phyloP scores from a whole-genome alignment of 2,113 vertebrate species.

The Choloepus hoffmanni region DNA sequence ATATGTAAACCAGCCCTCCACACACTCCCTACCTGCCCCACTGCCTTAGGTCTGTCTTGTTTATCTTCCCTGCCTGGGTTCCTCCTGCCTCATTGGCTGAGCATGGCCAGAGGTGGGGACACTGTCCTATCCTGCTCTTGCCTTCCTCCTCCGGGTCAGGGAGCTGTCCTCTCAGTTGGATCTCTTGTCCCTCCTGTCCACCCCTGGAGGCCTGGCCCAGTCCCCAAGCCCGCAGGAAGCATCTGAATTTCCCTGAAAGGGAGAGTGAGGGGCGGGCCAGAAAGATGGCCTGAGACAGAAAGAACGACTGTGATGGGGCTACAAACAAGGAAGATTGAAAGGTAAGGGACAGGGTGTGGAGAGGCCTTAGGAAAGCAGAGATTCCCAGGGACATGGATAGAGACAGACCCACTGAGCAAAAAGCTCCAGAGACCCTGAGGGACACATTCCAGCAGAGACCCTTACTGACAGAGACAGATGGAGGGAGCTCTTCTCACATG shows the following conservation, averaged over 20 bases:
- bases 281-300: not conserved
- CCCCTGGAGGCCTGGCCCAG: not conserved
- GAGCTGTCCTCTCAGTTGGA: not conserved
- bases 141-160: not conserved
- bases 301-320: not conserved
- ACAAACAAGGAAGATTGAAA: not conserved
- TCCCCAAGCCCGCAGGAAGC: not conserved
- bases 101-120: not conserved
- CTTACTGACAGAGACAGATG: slow-evolving; percentile 47
- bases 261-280: not conserved
- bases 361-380: not conserved
- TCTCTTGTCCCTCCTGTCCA: not conserved
- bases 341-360: not conserved
- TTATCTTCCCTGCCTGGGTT: not conserved
- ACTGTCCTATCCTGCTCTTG: not conserved
- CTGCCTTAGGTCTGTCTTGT: not conserved
- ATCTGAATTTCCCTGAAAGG: not conserved
- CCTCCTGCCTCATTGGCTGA: not conserved
- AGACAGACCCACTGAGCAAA: too few species aligned
- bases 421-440: not conserved
- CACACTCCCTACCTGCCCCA: not conserved
- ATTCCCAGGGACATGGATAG: not conserved
- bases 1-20: not conserved
- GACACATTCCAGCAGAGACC: slow-evolving; percentile 40
- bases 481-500: not conserved